These are phyloP conservation scores for Rhea americana DNA, from an alignment of 2,113 vertebrate genomes.

Conservation along the genomic window DNA sequence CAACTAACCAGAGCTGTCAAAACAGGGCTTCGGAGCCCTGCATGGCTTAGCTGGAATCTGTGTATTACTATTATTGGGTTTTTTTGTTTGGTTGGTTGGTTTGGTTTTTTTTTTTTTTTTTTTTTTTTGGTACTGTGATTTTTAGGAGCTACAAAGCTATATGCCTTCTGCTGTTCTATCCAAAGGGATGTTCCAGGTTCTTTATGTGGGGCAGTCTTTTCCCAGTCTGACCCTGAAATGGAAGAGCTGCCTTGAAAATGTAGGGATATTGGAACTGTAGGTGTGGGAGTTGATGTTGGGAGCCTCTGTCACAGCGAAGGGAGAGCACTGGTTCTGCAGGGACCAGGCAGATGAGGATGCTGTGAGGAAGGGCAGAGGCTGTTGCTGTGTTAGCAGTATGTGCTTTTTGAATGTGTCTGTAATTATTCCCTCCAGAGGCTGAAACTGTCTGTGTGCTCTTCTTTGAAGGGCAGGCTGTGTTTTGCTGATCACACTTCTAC, in stretches of 20 bases:
- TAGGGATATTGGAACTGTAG: not conserved
- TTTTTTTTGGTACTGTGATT: not conserved
- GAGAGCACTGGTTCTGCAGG: not conserved
- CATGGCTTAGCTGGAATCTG: not conserved
- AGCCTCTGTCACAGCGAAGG: slow-evolving; percentile 28
- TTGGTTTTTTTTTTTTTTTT: too few relatives aligned
- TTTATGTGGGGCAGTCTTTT: not conserved
- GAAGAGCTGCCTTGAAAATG: not conserved
- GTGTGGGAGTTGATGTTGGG: slow-evolving; percentile 5
- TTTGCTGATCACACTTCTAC: not conserved
- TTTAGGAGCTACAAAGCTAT: not conserved
- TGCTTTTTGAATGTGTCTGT: slow-evolving; percentile 30
- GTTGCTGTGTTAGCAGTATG: not conserved
- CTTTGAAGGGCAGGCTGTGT: rapidly evolving
- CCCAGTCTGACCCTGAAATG: not conserved
- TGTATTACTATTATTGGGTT: too few relatives aligned
- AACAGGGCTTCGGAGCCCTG: not conserved
- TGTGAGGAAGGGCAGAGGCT: slow-evolving; percentile 48
- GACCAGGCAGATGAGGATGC: not conserved
- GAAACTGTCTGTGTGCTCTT: not conserved
- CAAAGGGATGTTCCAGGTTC: not conserved
- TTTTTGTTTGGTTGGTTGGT: not conserved
- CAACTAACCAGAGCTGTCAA: slow-evolving; percentile 8
- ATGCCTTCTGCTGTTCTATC: not conserved
- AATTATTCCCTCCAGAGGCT: not conserved